A percentile compares a stretch with the other conserved stretches of the same genome.
These are phyloP conservation scores for Bactericera cockerelli DNA, from an alignment of 1,140 invertebrate species.

Conservation along the genomic window DNA sequence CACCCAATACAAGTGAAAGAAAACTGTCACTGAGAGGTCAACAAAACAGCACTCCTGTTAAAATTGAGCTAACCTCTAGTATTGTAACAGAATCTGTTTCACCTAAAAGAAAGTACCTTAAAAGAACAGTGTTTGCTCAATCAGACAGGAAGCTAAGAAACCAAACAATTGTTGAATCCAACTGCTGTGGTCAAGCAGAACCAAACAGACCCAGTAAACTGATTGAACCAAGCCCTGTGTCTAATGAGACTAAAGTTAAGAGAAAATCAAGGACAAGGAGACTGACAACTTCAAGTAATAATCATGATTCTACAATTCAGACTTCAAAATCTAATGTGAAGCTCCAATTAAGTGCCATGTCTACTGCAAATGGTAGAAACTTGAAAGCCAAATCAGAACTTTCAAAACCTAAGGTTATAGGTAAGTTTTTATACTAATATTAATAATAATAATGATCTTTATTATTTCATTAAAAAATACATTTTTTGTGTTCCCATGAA, in stretches of 20 bases:
- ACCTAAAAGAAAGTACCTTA: neutral
- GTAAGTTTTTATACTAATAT: no score
- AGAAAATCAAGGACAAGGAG: no score
- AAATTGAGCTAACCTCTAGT: neutral
- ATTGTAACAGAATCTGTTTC: neutral
- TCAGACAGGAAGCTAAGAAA: neutral
- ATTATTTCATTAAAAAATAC: no score
- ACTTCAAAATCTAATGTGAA: no score
- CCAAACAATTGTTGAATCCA: neutral
- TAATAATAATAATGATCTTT: no score
- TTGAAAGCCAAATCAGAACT: neutral
- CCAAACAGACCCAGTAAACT: no score
- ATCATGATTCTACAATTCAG: no score
- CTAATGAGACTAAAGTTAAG: neutral
- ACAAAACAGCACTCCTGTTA: neutral
- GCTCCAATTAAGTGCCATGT: neutral
- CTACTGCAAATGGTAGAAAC: neutral
- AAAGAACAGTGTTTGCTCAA: neutral
- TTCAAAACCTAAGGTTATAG: slow-evolving; percentile 5
- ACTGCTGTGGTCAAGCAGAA: no score
- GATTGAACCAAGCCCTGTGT: no score
- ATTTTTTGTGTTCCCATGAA: no score
- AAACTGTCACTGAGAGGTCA: neutral
- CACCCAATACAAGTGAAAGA: neutral
- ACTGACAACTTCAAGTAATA: no score